Conservation (phyloP, 2,888 invertebrate genomes). For the Odontocerum albicorne region DNA sequence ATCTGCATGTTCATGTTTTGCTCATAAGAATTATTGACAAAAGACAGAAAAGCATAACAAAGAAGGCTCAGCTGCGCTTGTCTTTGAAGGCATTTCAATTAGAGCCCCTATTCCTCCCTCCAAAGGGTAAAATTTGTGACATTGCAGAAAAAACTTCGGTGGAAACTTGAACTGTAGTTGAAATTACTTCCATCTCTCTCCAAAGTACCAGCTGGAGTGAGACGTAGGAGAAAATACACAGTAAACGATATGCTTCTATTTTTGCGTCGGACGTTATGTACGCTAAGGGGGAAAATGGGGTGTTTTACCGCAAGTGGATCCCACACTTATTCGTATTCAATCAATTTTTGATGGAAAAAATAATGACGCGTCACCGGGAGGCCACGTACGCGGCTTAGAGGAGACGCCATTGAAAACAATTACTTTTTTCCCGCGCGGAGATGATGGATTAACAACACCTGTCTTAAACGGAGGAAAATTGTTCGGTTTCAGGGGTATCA, state of each 20-base stretch:
- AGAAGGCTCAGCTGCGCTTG: conserved; percentile 31
- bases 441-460: conserved; percentile 37
- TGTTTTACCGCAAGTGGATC: not conserved
- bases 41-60: conserved; percentile 29
- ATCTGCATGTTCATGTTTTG: conserved; percentile 4
- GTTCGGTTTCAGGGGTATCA: conserved; percentile 17
- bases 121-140: conserved; percentile 7
- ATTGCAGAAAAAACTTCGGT: no score
- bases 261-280: no score
- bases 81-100: conserved; percentile 33
- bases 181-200: no score
- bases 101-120: conserved; percentile 38
- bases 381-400: conserved; percentile 36
- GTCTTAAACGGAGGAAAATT: conserved; percentile 34
- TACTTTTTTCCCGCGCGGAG: conserved; percentile 34
- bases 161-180: no score
- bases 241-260: no score
- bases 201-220: no score
- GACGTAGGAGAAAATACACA: no score
- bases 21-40: conserved; percentile 26
- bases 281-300: no score
- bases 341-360: conserved; percentile 37
- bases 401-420: conserved; percentile 35
- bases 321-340: conserved; percentile 34
- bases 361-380: conserved; percentile 39